Conservation (phyloP, 2,113 vertebrate species). For the Sinocyclocheilus anophthalmus region DNA sequence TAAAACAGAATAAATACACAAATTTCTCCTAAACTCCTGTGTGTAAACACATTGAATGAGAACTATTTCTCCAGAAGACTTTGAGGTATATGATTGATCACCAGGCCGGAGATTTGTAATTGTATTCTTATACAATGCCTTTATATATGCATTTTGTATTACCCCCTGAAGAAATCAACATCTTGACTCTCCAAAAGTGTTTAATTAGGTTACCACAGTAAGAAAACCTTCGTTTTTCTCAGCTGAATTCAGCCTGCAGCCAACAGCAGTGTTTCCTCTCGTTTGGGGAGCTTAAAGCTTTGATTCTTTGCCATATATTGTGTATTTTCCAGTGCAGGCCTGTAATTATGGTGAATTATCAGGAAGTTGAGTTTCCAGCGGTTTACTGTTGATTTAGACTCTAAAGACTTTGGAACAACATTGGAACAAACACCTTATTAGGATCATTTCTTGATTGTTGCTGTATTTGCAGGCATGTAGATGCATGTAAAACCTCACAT, state of each 20-base stretch:
- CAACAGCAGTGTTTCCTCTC: constrained; percentile 30
- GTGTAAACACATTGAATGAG: constrained; percentile 36
- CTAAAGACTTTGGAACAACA: constrained; percentile 34
- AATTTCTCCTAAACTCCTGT: constrained; percentile 20
- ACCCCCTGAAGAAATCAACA: not conserved
- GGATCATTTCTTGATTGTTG: constrained; percentile 29
- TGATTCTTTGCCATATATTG: constrained; percentile 51
- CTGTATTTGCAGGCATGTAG: constrained; percentile 20
- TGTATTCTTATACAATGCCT: constrained; percentile 10
- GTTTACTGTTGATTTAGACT: constrained; percentile 43
- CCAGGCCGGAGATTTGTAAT: not conserved
- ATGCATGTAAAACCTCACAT: not conserved
- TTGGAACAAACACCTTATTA: constrained; percentile 34
- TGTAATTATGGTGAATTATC: constrained; percentile 56
- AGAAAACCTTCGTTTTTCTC: constrained; percentile 40
- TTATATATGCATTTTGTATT: constrained; percentile 19
- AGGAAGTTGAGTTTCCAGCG: constrained; percentile 53
- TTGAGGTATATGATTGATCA: constrained; percentile 33
- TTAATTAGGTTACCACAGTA: constrained; percentile 51
- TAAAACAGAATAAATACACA: constrained; percentile 51
- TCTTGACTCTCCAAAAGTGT: constrained; percentile 48
- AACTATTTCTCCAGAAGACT: constrained; percentile 35
- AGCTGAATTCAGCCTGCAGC: constrained; percentile 42
- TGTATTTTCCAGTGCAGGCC: constrained; percentile 50
- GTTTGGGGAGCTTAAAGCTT: constrained; percentile 46